A percentile compares a stretch with the other conserved stretches of the same genome.
These are phyloP conservation scores for Elmis aenea DNA, from an alignment of 2,888 invertebrate species.

Conservation along the genomic window DNA sequence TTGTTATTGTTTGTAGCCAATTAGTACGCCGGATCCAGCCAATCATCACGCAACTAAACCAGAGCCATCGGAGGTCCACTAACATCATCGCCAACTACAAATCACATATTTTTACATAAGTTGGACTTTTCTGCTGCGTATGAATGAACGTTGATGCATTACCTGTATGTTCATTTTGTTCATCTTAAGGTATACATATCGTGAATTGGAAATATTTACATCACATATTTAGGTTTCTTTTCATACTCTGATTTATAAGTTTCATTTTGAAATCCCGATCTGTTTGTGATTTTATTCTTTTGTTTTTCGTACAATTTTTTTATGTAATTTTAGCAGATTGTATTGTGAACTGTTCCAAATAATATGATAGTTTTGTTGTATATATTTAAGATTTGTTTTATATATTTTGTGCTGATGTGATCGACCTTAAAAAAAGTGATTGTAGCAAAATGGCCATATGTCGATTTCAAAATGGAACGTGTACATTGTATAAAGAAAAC, in stretches of 20 bases:
- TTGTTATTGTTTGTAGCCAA: slow-evolving; percentile 56
- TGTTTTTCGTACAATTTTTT: too few relatives aligned
- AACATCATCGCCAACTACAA: slow-evolving; percentile 38
- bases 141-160: slow-evolving; percentile 31
- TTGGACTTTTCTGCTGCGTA: slow-evolving; percentile 25
- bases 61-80: slow-evolving; percentile 82
- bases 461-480: slow-evolving; percentile 29
- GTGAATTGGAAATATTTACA: slow-evolving; percentile 30
- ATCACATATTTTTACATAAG: slow-evolving; percentile 21
- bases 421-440: too few relatives aligned
- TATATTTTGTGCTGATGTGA: too few relatives aligned
- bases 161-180: slow-evolving; percentile 30
- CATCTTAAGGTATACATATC: slow-evolving; percentile 37
- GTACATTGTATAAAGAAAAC: slow-evolving; percentile 28
- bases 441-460: too few relatives aligned
- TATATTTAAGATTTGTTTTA: too few relatives aligned
- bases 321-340: too few relatives aligned
- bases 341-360: too few relatives aligned
- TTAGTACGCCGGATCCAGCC: slow-evolving; percentile 78
- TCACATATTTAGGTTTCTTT: slow-evolving; percentile 26
- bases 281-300: too few relatives aligned
- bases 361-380: too few relatives aligned
- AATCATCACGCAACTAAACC: slow-evolving; percentile 75
- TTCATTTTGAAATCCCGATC: slow-evolving; percentile 27
- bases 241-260: slow-evolving; percentile 14